A percentile compares a stretch with the other conserved stretches of the same genome.
These are phyloP conservation scores for Drosophila percnosoma DNA, from an alignment of 2,888 invertebrate genomes.

Conservation along the genomic window DNA sequence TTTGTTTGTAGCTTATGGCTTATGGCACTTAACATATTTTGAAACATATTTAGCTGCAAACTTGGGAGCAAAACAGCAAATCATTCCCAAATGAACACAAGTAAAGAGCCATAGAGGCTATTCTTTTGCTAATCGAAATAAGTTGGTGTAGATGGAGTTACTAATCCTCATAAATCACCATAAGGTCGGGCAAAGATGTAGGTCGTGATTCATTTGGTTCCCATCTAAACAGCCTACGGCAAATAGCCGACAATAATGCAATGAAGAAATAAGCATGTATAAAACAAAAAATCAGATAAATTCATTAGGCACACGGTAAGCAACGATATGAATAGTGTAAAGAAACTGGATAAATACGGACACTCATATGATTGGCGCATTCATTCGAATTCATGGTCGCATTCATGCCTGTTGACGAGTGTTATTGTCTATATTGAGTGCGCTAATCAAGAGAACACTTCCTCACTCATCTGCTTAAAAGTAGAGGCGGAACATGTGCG, in stretches of 20 bases:
- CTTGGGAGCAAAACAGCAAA: background rate
- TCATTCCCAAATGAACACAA: background rate
- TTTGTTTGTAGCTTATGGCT: background rate
- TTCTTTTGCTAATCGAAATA: background rate
- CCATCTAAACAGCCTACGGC: background rate
- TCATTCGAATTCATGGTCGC: slow-evolving; percentile 8
- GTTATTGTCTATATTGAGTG: slow-evolving; percentile 10
- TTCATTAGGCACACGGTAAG: background rate
- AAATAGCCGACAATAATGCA: background rate
- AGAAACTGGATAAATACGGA: background rate
- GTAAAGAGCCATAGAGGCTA: background rate
- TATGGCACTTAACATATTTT: background rate
- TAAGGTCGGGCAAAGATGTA: background rate
- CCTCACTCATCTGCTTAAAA: slow-evolving; percentile 13
- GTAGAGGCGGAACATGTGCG: slow-evolving; percentile 33
- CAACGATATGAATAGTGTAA: background rate
- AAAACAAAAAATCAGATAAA: too few relatives aligned
- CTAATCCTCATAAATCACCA: background rate
- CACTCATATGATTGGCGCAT: slow-evolving; percentile 1
- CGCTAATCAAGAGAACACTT: slow-evolving; percentile 8
- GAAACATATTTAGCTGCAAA: background rate
- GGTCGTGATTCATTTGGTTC: background rate
- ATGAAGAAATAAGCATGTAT: background rate
- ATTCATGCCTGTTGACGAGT: slow-evolving; percentile 18
- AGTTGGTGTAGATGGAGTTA: background rate